A percentile compares a stretch with the other conserved stretches of the same genome.
These are phyloP conservation scores for Drosophila orena DNA, from an alignment of 1,140 invertebrate species.

Conservation along the genomic window DNA sequence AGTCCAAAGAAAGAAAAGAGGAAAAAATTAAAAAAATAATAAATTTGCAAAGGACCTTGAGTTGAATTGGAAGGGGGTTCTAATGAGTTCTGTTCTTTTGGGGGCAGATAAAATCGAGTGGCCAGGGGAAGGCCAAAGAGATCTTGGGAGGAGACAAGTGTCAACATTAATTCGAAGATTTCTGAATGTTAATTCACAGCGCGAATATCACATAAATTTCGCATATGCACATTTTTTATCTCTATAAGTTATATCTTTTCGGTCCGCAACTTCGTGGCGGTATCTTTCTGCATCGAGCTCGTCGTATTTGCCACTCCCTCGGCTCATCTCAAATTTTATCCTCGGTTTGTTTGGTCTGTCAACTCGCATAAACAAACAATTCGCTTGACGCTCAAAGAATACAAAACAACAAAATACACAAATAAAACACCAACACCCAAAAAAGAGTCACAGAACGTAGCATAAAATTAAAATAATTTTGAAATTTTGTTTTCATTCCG, in stretches of 20 bases:
- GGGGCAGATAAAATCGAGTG: slow-evolving; percentile 2
- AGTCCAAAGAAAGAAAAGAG: background rate
- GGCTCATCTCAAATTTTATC: slow-evolving; percentile 52
- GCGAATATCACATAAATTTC: slow-evolving; percentile 72
- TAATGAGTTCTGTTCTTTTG: slow-evolving; percentile 52
- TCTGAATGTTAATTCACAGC: slow-evolving; percentile 67
- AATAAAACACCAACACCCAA: slow-evolving; percentile 5
- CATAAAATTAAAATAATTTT: slow-evolving; percentile 66
- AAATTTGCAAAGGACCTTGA: slow-evolving; percentile 52
- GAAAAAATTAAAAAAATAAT: slow-evolving; percentile 5
- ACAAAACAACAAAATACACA: slow-evolving; percentile 3
- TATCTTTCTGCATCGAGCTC: slow-evolving; percentile 58
- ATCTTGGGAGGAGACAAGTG: slow-evolving; percentile 60
- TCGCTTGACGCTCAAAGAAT: slow-evolving; percentile 61
- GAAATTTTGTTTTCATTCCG: slow-evolving; percentile 59
- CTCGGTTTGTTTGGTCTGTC: slow-evolving; percentile 66
- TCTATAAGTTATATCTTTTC: slow-evolving; percentile 58
- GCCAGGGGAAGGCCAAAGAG: slow-evolving; percentile 5
- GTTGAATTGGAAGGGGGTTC: slow-evolving; percentile 39
- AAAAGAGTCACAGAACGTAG: slow-evolving; percentile 30
- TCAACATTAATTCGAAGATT: slow-evolving; percentile 76
- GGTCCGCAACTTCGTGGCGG: slow-evolving; percentile 8
- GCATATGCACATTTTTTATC: slow-evolving; percentile 57
- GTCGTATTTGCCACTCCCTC: slow-evolving; percentile 69
- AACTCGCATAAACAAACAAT: slow-evolving; percentile 72